Percentiles rank a stretch among this genome's conserved stretches.
Conservation (phyloP, 2,888 invertebrate species). For the Calephelis perditalis region DNA sequence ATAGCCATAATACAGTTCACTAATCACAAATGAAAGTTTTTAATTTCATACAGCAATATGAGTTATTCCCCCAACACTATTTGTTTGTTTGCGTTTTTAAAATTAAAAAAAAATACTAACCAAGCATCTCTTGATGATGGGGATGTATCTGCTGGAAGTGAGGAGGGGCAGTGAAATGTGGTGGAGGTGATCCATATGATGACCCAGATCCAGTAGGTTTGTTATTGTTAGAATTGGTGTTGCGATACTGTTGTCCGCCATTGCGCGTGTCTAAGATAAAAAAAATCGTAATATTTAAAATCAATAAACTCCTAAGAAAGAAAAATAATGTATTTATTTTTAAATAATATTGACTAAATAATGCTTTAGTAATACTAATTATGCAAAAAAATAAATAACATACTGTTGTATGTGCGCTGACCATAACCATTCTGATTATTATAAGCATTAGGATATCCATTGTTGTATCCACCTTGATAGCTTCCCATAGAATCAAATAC, state of each 20-base stretch:
- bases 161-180: constrained; percentile 65
- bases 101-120: constrained; percentile 31
- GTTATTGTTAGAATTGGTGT: constrained; percentile 54
- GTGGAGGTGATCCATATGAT: constrained; percentile 71
- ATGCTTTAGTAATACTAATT: too few species aligned
- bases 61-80: too few species aligned
- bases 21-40: too few species aligned
- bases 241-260: constrained; percentile 63
- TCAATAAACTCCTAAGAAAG: not conserved
- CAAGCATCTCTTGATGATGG: constrained; percentile 73
- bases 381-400: constrained; percentile 29
- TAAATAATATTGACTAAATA: not conserved
- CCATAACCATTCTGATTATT: constrained; percentile 68
- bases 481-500: constrained; percentile 77
- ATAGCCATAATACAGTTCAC: too few species aligned
- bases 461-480: constrained; percentile 74
- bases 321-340: too few species aligned
- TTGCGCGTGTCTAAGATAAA: constrained; percentile 53
- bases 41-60: too few species aligned
- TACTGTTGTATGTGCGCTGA: constrained; percentile 66
- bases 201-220: constrained; percentile 64
- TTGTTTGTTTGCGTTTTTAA: too few species aligned
- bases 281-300: not conserved
- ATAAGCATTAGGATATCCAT: constrained; percentile 73
- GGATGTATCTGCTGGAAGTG: constrained; percentile 71